phyloP scores from a whole-genome alignment of 2,113 vertebrate genomes.

The Pseudonaja textilis region DNA sequence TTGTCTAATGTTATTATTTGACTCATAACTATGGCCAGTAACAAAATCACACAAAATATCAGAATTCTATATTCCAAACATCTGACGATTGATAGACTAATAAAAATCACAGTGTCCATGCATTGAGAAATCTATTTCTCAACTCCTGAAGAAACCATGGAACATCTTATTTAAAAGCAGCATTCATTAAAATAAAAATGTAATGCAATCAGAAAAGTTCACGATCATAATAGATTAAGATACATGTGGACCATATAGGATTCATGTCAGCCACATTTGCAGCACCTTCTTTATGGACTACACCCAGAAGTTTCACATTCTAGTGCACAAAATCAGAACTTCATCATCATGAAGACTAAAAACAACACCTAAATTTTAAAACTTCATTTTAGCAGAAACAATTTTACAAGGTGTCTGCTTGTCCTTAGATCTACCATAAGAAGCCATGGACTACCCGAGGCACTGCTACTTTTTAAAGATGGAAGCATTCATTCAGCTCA shows the following conservation, averaged over 20 bases:
- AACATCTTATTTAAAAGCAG: not conserved
- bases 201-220: not conserved
- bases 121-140: not conserved
- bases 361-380: not conserved
- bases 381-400: not conserved
- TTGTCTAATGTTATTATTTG: not conserved
- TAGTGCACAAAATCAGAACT: not conserved
- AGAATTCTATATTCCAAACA: not conserved
- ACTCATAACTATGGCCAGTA: not conserved
- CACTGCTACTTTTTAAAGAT: not conserved
- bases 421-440: not conserved
- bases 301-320: not conserved
- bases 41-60: not conserved
- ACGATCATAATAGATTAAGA: not conserved
- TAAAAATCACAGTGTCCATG: not conserved
- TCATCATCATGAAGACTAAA: not conserved
- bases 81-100: not conserved
- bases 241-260: not conserved
- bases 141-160: not conserved
- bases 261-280: not conserved
- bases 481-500: not conserved
- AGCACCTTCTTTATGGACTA: not conserved
- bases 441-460: not conserved
- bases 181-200: not conserved
- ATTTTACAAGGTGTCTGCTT: not conserved